phyloP scores from a whole-genome alignment of 2,113 vertebrate species.

The Pseudolaguvia tuberculata region DNA sequence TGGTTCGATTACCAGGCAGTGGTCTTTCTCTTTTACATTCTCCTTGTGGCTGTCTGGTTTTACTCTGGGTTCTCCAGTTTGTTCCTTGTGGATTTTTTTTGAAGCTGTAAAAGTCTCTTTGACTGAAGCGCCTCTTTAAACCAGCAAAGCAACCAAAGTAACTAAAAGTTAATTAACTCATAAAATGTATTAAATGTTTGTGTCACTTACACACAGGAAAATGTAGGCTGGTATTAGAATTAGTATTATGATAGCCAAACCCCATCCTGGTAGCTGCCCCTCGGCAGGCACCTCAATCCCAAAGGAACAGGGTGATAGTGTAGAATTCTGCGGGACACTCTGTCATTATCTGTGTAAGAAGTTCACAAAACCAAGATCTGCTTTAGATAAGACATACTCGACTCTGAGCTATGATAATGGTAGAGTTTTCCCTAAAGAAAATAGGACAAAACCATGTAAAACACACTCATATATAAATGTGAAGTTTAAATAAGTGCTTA shows the following conservation, averaged over 20 bases:
- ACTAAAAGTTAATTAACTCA: neutral
- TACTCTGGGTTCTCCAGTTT: too few relatives aligned
- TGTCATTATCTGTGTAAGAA: conserved; percentile 33
- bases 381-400: conserved; percentile 15
- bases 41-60: too few relatives aligned
- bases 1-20: too few relatives aligned
- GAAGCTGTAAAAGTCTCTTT: conserved; percentile 16
- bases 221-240: conserved; percentile 44
- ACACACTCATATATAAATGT: neutral
- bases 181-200: neutral
- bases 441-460: neutral
- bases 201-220: conserved; percentile 40
- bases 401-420: conserved; percentile 17
- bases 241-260: conserved; percentile 43
- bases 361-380: conserved; percentile 5
- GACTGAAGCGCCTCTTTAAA: conserved; percentile 16
- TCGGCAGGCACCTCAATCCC: neutral
- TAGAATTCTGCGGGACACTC: neutral
- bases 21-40: too few relatives aligned
- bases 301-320: neutral
- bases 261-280: conserved; percentile 26
- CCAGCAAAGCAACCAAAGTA: neutral
- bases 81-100: too few relatives aligned
- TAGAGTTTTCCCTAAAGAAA: conserved; percentile 15
- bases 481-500: neutral